phyloP scores from a whole-genome alignment of 2,888 invertebrate species.

The Orthonevra nobilis region DNA sequence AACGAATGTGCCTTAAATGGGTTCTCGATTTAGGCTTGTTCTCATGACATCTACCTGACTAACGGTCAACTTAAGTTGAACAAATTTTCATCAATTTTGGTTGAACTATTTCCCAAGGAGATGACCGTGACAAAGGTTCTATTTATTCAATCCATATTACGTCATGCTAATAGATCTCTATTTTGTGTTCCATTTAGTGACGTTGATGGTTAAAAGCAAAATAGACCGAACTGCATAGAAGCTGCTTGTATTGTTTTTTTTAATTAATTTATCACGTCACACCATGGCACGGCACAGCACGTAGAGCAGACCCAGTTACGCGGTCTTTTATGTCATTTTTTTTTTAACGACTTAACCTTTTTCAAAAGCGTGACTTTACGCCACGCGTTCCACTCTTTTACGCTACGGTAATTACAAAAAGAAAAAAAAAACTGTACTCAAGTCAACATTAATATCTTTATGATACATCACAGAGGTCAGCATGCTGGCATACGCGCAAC shows the following conservation, averaged over 20 bases:
- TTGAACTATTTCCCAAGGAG: too few relatives aligned
- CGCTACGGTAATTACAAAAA: conserved; percentile 25
- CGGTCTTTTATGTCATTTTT: conserved; percentile 35
- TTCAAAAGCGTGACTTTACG: conserved; percentile 39
- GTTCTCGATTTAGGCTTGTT: too few relatives aligned
- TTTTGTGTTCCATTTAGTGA: too few relatives aligned
- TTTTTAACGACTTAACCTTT: conserved; percentile 39
- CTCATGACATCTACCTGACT: too few relatives aligned
- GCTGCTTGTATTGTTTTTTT: not conserved
- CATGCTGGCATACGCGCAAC: conserved; percentile 24
- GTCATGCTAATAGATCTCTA: too few relatives aligned
- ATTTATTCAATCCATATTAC: not conserved
- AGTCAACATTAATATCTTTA: conserved; percentile 60
- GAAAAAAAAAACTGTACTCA: too few relatives aligned
- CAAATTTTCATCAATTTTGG: too few relatives aligned
- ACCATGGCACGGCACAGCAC: not conserved
- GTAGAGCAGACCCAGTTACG: conserved; percentile 10
- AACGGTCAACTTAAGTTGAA: too few relatives aligned
- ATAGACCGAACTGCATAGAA: not conserved
- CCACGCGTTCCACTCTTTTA: not conserved
- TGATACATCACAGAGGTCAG: conserved; percentile 52
- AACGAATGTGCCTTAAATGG: too few relatives aligned
- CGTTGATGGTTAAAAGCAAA: too few relatives aligned
- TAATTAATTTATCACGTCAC: conserved; percentile 17
- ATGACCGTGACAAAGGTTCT: too few relatives aligned